Conservation (phyloP, 2,113 vertebrate genomes). For the Pandion haliaetus region DNA sequence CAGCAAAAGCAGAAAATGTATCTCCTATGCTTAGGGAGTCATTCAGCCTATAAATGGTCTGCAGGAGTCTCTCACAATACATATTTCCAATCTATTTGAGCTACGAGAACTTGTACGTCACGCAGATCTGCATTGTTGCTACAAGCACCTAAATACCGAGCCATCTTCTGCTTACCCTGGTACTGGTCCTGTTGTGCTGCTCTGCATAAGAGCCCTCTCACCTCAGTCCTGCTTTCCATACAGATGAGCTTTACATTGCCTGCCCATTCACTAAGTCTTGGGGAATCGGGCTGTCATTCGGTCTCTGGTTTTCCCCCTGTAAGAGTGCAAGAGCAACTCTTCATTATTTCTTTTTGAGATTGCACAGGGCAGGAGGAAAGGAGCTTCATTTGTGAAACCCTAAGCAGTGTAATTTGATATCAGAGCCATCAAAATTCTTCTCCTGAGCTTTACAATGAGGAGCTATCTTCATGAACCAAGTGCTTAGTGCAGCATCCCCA, state of each 20-base stretch:
- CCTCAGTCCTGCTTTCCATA: background rate
- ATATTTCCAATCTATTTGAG: background rate
- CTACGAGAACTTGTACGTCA: background rate
- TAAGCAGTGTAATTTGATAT: background rate
- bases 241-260: background rate
- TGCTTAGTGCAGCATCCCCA: background rate
- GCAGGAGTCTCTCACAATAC: background rate
- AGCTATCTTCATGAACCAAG: background rate
- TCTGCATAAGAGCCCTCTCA: background rate
- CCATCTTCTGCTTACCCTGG: background rate
- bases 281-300: fast-evolving
- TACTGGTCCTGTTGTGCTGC: background rate
- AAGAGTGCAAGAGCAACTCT: background rate
- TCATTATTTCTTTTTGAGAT: background rate
- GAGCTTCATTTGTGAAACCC: background rate
- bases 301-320: background rate
- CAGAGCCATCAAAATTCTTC: background rate
- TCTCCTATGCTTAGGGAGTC: background rate
- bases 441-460: background rate
- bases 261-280: background rate
- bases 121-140: background rate
- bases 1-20: background rate
- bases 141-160: background rate
- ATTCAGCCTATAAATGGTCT: background rate
- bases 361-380: background rate